Evolutionary conservation across 1,140 invertebrate species (phyloP).

Genomic region (Oryctes rhinoceros): DNA sequence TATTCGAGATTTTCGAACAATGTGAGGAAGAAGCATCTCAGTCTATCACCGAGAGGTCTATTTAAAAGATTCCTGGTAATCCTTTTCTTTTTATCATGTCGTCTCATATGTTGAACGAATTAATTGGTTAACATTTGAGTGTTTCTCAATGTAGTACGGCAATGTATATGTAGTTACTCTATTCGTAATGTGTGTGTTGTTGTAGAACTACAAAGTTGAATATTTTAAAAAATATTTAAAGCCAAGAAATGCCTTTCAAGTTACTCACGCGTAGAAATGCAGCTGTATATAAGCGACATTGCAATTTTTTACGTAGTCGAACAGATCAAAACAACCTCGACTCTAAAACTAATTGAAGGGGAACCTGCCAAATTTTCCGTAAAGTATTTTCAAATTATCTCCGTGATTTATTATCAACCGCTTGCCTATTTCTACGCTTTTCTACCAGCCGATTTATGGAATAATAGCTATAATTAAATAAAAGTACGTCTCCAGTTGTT

Average conservation of each 20-base stretch:
- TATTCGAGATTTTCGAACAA: constrained; percentile 63
- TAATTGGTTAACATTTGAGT: no score
- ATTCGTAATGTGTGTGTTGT: no score
- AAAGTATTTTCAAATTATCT: background rate
- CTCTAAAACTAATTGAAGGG: background rate
- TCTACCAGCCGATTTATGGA: no score
- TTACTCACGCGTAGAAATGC: background rate
- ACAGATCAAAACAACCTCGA: background rate
- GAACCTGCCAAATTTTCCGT: background rate
- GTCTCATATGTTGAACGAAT: no score
- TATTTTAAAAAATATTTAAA: no score
- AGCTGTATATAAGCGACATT: background rate
- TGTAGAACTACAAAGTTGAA: no score
- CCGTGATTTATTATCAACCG: background rate
- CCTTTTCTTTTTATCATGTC: constrained; percentile 20
- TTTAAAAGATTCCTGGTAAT: constrained; percentile 60
- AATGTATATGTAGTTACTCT: no score
- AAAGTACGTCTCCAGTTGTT: no score
- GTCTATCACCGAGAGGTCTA: constrained; percentile 61
- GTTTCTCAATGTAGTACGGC: no score
- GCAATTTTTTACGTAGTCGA: background rate
- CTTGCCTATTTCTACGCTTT: background rate
- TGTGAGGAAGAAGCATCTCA: constrained; percentile 61
- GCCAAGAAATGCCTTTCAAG: background rate
- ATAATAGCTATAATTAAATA: no score